Evolutionary conservation across 2,888 invertebrate genomes (phyloP), one percentile per base, ranked within the genome.

Genomic region (Ophraella communa): DNA sequence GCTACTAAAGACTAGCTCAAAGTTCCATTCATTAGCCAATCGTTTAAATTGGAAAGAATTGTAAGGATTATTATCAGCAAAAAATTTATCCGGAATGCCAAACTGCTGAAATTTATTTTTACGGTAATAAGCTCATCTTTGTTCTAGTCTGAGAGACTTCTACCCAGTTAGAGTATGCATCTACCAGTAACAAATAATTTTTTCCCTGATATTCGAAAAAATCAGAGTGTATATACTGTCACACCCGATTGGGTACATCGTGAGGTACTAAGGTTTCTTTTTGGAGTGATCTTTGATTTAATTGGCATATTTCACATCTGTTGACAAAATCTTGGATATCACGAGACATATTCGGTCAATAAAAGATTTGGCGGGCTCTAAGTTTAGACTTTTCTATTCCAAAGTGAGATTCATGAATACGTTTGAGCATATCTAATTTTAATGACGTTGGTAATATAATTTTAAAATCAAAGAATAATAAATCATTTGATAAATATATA

Each of bases 401-500:
- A 33, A 33, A 33, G 11, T 33, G 33, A 11, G 11, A 2, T 11
- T 33, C 11, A 10, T 33, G 33, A 11, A 33, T 33, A 1, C 5
- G 4, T 4, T 27, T 27, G 8, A 27, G 27, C 27, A 27, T 27
- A 27, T 27, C 27, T 8, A 4, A 1, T 27, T 4, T 2, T 4
- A 27, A 27, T 4, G 27, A 27, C 27, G 5, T 5, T 1, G 27
- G 27, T 4, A 27, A 5, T 27, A 27, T 27, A 4, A 27, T 27
- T 27, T 27, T 27, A 5, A 5, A 24, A 24, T 24, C 24, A 5
- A 24, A 7, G 24, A 24, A 24, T 7, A 24, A 24, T 14, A 56
- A n/a, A 56, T 56, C 24, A 44, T 56, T 44, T n/a, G 23, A 44
- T 14, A 56, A 23, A 56, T 56, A 44, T 7, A 56, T 44, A 20